Evolutionary conservation across 2,113 vertebrate genomes (phyloP).

Genomic region (Choloepus hoffmanni): DNA sequence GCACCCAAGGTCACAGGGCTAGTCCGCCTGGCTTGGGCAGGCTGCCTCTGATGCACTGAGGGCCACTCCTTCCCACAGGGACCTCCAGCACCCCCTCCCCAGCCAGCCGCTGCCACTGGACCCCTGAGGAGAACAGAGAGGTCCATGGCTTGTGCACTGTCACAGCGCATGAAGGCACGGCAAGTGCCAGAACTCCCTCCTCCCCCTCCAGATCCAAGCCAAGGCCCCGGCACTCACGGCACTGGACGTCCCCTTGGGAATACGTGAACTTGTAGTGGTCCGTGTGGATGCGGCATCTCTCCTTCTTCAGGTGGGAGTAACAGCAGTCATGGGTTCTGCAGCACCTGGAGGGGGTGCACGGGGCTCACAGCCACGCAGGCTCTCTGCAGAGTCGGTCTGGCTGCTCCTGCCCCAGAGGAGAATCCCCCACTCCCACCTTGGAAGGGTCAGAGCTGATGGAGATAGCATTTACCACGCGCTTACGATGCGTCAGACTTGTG

Average conservation of each 20-base stretch:
- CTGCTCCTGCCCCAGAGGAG: background rate
- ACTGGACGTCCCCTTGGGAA: background rate
- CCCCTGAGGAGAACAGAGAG: background rate
- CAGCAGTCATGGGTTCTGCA: slow-evolving; percentile 73
- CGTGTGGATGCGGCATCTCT: fast-evolving
- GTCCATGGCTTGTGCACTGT: background rate
- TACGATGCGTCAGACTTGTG: fast-evolving
- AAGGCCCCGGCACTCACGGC: slow-evolving; percentile 59
- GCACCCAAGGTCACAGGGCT: background rate
- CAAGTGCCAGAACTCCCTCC: background rate
- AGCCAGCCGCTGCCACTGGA: background rate
- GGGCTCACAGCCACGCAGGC: background rate
- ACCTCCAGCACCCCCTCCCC: background rate
- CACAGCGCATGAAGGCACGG: background rate
- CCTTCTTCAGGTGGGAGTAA: fast-evolving
- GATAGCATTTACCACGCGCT: fast-evolving
- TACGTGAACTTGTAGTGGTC: slow-evolving; percentile 58
- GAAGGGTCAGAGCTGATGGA: background rate
- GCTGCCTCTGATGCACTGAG: background rate
- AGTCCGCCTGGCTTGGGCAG: background rate
- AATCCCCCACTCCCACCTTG: fast-evolving
- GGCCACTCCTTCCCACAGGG: too few relatives aligned
- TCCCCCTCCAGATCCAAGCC: fast-evolving
- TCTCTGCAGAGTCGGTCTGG: background rate
- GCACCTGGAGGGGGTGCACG: slow-evolving; percentile 64